Evolutionary conservation across 1,140 invertebrate species (phyloP), one percentile per base, ranked within the genome.

Genomic region (Saxidomus purpurata): DNA sequence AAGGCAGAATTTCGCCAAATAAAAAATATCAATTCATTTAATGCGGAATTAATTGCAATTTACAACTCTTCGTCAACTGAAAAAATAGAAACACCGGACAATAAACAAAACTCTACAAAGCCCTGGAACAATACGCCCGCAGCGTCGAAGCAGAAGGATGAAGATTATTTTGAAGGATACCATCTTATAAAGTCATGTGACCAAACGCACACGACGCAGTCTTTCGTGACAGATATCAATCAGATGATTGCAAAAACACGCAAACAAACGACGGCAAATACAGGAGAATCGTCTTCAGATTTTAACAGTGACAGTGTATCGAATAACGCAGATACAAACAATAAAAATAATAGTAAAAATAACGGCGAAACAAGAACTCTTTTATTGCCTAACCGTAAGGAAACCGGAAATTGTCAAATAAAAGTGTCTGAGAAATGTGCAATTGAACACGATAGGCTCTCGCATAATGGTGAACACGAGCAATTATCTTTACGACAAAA

Each of bases 401-500:
- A 79, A 79, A 79, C 76, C 43, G 76, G 76, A 79, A 79, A 79
- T 79, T 79, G 76, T 49, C 43, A 34, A 79, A 52, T 79, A 55
- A 55, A 79, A 79, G 9, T 17, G 47, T 79, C 76, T 36, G 47
- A 28, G 31, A 79, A 52, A 79, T 25, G 28, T 11, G 47, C 47
- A 49, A 34, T 52, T 34, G 76, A 52, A 31, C 17, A 22, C 55
- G 47, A 79, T 79, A 55, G 28, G 43, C 25, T 52, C 36, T 55
- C 47, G 36, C 76, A 79, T 79, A 52, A 79, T 52, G 31, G 76
- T 55, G 43, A 79, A 36, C 25, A 31, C 1, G 55, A 19, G 15
- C 76, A 79, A 79, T 79, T 79, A 79, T 79, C 47, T 79, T 52
- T 52, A 79, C 76, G 47, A 52, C 31, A n/a, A 79, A 79, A 79